Conservation (phyloP, 2,797 vertebrate genomes). For the Myotis findleyi region DNA sequence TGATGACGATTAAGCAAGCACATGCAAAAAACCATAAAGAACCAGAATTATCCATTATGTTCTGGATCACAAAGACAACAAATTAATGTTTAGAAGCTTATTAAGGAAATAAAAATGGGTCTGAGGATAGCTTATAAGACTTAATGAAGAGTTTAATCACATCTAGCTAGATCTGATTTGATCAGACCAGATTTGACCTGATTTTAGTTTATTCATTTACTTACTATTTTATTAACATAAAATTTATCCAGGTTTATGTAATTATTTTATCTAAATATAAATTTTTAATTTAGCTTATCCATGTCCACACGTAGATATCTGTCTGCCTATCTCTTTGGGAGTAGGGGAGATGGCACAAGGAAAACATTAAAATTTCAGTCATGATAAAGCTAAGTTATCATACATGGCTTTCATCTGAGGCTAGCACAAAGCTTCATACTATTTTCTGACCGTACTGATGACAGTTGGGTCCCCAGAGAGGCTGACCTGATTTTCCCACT, state of each 20-base stretch:
- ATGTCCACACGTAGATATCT: not conserved
- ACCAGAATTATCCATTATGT: not conserved
- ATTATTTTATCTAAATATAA: conserved; percentile 7
- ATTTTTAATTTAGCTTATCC: conserved; percentile 1
- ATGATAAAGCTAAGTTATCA: not conserved
- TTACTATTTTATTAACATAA: not conserved
- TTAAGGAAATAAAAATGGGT: not conserved
- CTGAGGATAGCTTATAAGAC: not conserved
- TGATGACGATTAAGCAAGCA: conserved; percentile 4
- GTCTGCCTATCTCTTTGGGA: not conserved
- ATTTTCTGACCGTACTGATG: not conserved
- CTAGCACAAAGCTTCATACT: not conserved
- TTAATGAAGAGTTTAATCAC: conserved; percentile 7
- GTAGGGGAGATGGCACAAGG: not conserved
- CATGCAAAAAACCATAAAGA: not conserved
- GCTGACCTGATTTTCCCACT: not conserved
- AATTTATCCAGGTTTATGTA: not conserved
- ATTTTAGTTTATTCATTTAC: not conserved
- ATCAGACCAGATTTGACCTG: not conserved
- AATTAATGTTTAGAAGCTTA: not conserved
- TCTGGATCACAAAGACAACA: conserved; percentile 12
- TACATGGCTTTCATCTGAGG: not conserved
- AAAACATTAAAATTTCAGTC: not conserved
- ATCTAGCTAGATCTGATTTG: not conserved
- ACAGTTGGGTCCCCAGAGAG: not conserved